Conservation (phyloP, 1,140 invertebrate species). For the Vollenhovia emeryi region DNA sequence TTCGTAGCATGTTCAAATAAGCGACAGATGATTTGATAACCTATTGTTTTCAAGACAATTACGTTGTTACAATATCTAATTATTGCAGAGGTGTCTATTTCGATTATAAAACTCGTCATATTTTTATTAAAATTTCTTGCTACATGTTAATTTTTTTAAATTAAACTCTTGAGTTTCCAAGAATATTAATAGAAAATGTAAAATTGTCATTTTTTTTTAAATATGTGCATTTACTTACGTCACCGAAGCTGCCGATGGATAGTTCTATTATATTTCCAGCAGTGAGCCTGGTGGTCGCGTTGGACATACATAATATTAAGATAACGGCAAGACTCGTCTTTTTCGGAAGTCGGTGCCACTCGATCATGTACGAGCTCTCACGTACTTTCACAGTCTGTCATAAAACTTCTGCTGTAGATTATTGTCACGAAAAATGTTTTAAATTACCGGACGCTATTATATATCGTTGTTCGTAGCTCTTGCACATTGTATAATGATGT, state of each 20-base stretch:
- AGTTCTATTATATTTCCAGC: constrained; percentile 71
- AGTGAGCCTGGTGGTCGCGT: constrained; percentile 63
- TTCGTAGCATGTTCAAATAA: constrained; percentile 60
- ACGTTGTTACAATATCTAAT: neutral
- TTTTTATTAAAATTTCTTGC: neutral
- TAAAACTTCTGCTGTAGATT: constrained; percentile 5
- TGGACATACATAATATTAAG: constrained; percentile 73
- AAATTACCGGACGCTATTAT: neutral
- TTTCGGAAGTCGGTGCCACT: constrained; percentile 69
- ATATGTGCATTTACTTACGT: constrained; percentile 56
- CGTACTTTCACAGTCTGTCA: constrained; percentile 65
- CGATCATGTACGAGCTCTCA: constrained; percentile 67
- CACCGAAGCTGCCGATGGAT: constrained; percentile 70
- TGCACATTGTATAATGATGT: neutral
- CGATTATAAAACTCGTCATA: neutral
- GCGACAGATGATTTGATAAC: constrained; percentile 61
- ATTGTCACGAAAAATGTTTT: neutral
- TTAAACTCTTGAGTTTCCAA: neutral
- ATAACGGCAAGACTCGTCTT: constrained; percentile 62
- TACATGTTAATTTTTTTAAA: neutral
- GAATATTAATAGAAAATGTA: neutral
- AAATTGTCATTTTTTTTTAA: neutral
- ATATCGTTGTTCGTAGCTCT: neutral
- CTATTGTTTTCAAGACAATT: constrained; percentile 11
- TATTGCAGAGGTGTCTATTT: neutral